phyloP scores from a whole-genome alignment of 2,888 invertebrate species.

The Folsomia manolachei region DNA sequence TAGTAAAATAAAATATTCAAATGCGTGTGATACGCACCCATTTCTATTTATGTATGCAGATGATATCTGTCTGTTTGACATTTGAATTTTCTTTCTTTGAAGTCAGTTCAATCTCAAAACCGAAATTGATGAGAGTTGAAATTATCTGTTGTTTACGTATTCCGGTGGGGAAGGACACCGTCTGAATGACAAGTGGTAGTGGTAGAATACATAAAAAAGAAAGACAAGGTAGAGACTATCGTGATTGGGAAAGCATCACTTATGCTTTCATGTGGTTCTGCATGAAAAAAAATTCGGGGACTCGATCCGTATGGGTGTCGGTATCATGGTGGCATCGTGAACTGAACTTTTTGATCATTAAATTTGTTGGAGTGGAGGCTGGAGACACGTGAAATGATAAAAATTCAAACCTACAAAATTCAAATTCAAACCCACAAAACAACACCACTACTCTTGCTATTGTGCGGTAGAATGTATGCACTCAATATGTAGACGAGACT shows the following conservation, averaged over 20 bases:
- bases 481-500: background rate
- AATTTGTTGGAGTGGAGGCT: background rate
- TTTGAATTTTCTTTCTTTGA: background rate
- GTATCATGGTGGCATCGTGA: no score
- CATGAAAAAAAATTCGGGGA: no score
- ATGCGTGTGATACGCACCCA: background rate
- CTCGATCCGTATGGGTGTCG: no score
- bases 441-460: background rate
- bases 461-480: background rate
- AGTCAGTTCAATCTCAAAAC: no score
- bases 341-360: conserved; percentile 9
- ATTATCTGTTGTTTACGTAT: background rate
- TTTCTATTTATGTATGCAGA: background rate
- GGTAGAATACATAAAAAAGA: background rate
- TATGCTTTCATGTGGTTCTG: no score
- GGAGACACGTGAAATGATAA: conserved; percentile 1
- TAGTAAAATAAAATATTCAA: background rate
- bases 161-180: background rate
- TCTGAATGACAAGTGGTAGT: background rate
- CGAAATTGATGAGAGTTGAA: background rate
- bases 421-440: no score
- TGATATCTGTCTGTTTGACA: background rate
- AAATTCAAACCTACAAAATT: background rate
- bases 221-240: background rate
- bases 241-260: background rate